Evolutionary conservation across 2,888 invertebrate species (phyloP), one percentile per base, ranked within the genome.

Genomic region (Isoperla grammatica): DNA sequence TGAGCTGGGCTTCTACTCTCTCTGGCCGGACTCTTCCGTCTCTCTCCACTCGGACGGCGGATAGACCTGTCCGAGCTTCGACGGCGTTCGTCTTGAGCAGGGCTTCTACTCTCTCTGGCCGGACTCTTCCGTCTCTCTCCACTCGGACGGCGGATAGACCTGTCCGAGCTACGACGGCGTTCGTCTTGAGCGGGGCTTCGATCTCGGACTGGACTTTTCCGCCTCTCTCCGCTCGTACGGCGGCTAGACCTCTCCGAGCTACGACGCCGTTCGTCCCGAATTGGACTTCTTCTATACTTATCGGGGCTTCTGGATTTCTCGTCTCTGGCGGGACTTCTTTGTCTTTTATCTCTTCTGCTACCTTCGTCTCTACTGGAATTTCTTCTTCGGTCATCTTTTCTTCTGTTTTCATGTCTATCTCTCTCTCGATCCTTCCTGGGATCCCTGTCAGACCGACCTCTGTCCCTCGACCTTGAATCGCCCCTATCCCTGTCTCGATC

Each of bases 1-100:
- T 35, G 29, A 11, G 49, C 20, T 12, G 57, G 57, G 29, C 57
- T 58, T 29, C 58, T 39, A 50, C 20, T 48, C 6, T 57, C 20
- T 22, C 17, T n/a, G 19, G 15, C 6, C 4, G 56, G 56, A 42
- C 56, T 56, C 8, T 23, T 22, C 9, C 56, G 40, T 13, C 43
- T 15, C 12, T 40, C 40, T 11, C 54, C 39, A 12, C 54, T 37
- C 12, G 8, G 29, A 29, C 29, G 29, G 29, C 29, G 29, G 29
- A 29, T 29, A 29, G 29, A 29, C 29, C 40, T 40, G 15, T 12
- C 40, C 12, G 40, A 15, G 40, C 40, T 40, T 15, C 40, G 40
- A 13, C 15, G 12, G 5, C 15, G 4, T 15, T 40, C 40, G 40
- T 40, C 40, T 3, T 12, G 40, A 40, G 4, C 4, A 40, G 40